phyloP scores from a whole-genome alignment of 2,888 invertebrate species.

The Amiota minor region DNA sequence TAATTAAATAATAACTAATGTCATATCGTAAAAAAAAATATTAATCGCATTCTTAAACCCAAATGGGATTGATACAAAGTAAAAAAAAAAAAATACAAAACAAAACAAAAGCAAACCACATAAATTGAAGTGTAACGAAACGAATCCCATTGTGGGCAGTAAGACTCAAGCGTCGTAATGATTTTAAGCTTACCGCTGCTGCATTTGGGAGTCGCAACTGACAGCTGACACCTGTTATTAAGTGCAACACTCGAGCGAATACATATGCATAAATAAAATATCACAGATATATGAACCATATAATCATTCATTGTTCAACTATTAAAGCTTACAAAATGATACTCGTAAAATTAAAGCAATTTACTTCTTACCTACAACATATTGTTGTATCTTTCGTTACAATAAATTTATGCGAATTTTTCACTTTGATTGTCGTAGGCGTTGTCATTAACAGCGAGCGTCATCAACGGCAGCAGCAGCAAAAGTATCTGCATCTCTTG shows the following conservation, averaged over 20 bases:
- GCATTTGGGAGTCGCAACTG: constrained; percentile 54
- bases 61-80: constrained; percentile 27
- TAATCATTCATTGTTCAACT: constrained; percentile 30
- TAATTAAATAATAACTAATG: constrained; percentile 53
- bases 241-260: constrained; percentile 48
- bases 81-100: too few relatives aligned
- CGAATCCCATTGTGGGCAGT: constrained; percentile 51
- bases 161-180: neutral
- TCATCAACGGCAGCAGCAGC: neutral
- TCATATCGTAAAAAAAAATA: constrained; percentile 44
- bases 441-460: constrained; percentile 16
- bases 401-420: constrained; percentile 47
- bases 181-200: neutral
- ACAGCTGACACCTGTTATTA: constrained; percentile 65
- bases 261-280: neutral
- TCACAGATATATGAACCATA: constrained; percentile 2
- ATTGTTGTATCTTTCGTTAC: constrained; percentile 15
- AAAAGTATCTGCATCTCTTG: constrained; percentile 15
- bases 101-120: constrained; percentile 7
- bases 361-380: constrained; percentile 47
- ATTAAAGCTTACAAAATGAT: constrained; percentile 42
- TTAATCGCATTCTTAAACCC: constrained; percentile 46
- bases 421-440: constrained; percentile 25
- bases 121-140: neutral
- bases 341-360: constrained; percentile 57